Evolutionary conservation across 2,113 vertebrate genomes (phyloP).

Genomic region (Struthidea cinerea): DNA sequence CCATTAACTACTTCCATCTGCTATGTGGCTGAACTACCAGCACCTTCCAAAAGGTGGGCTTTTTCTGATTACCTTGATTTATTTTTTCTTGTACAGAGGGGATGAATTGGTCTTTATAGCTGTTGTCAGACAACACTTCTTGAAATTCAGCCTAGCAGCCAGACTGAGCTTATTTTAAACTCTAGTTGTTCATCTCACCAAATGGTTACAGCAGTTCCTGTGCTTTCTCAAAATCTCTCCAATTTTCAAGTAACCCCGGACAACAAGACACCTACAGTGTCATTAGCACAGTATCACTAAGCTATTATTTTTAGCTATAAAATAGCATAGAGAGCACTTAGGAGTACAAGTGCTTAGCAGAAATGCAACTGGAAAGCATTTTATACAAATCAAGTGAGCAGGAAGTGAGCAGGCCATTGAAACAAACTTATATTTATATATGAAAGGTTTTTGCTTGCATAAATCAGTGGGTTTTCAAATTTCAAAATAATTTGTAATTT

Average conservation of each 20-base stretch:
- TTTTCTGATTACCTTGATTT: neutral
- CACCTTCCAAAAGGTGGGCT: neutral
- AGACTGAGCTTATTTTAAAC: neutral
- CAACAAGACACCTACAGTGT: neutral
- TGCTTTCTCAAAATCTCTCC: neutral
- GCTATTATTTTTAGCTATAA: neutral
- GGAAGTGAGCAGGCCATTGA: neutral
- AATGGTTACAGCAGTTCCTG: neutral
- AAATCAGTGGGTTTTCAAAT: neutral
- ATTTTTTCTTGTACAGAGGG: neutral
- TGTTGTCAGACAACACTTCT: neutral
- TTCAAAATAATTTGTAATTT: conserved; percentile 1
- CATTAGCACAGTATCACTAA: neutral
- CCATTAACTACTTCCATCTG: neutral
- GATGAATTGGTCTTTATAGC: neutral
- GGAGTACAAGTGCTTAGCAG: neutral
- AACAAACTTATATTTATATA: neutral
- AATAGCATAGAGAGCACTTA: neutral
- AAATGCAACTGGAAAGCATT: neutral
- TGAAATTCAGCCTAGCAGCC: neutral
- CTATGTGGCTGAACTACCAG: neutral
- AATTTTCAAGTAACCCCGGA: neutral
- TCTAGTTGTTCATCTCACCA: neutral
- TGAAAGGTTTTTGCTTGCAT: neutral
- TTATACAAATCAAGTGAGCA: neutral